Base-by-base conservation (phyloP, 1,140 invertebrate species). In the Stenopsyche tienmushanensis region DNA sequence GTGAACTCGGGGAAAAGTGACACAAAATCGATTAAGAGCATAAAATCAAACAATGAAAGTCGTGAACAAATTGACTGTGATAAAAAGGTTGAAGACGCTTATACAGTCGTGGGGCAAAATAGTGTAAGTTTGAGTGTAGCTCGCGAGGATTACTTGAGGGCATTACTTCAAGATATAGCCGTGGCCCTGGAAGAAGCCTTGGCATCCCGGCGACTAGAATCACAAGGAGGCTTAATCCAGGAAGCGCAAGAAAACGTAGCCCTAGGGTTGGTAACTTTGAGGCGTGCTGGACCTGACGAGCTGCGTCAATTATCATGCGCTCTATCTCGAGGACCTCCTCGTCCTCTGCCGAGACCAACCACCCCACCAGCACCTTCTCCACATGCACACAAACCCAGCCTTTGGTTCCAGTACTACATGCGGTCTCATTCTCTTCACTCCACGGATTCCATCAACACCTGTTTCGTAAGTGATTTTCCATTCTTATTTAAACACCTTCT, bases 391-490 rank as follows among this genome's bases (percentile, higher is more conserved):
- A 70, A 70, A 17, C 68, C 68, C 7, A 70, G 68, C 23, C 60
- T 66, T 1, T 70, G 68, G 68, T 60, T 66, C 26, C 68, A 70
- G 34, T 70, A 70, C 47, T 66, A 70, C 45, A 64, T 54, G 60
- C 53, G 64, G 10, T 64, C 68, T 7, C 54, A 54, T 20, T 50
- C 47, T 3, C 10, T 57, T 17, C 63, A 69, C 18, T 65, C 58
- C 1, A 9, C 62, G 3, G 67, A 65, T 21, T 69, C 67, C 2
- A 42, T 15, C 8, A 26, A 21, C 17, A 62, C 53, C 15, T 64
- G 45, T 17, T 39, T 39, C 23, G 67, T 70, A 60, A 65, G 64
- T 65, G 9, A 7, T 9, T 52, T 52, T 52, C 18, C 10, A 5
- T 49, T 49, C n/a, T 49, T 20, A 17, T 41, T 58, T 58, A 21